A percentile compares a stretch with the other conserved stretches of the same genome.
Conservation (phyloP, 2,888 invertebrate genomes). For the Petrophora chlorosata region DNA sequence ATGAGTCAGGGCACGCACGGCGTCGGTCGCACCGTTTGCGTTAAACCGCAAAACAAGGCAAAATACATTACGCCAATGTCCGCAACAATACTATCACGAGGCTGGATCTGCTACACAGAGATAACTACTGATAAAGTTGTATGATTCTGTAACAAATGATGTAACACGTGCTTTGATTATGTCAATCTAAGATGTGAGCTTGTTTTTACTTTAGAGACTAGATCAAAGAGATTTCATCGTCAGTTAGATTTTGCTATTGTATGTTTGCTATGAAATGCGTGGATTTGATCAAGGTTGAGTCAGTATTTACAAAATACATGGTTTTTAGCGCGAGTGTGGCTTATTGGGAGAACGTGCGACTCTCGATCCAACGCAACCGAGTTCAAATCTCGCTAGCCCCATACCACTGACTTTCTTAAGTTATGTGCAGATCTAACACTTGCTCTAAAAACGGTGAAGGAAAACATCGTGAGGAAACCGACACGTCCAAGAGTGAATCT, state of each 20-base stretch:
- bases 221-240: conserved; percentile 12
- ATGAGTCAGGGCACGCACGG: conserved; percentile 35
- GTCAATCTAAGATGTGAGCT: conserved; percentile 2
- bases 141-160: conserved; percentile 9
- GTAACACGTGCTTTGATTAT: conserved; percentile 8
- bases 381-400: too few relatives aligned
- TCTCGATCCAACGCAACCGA: too few relatives aligned
- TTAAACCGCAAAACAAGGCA: conserved; percentile 26
- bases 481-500: too few relatives aligned
- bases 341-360: too few relatives aligned
- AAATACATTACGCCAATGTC: conserved; percentile 21
- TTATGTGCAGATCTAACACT: too few relatives aligned
- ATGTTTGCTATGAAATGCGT: conserved; percentile 1
- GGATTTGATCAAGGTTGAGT: conserved; percentile 14
- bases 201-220: conserved; percentile 4
- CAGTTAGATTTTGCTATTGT: not conserved
- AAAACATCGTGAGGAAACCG: too few relatives aligned
- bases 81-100: conserved; percentile 29
- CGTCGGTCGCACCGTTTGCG: conserved; percentile 9
- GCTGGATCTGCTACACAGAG: conserved; percentile 12
- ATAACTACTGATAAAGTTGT: conserved; percentile 19
- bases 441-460: too few relatives aligned
- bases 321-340: too few relatives aligned
- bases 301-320: conserved; percentile 5
- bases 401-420: too few relatives aligned